Base-by-base conservation (phyloP, 1,140 invertebrate genomes). In the Bombus waltoni region DNA sequence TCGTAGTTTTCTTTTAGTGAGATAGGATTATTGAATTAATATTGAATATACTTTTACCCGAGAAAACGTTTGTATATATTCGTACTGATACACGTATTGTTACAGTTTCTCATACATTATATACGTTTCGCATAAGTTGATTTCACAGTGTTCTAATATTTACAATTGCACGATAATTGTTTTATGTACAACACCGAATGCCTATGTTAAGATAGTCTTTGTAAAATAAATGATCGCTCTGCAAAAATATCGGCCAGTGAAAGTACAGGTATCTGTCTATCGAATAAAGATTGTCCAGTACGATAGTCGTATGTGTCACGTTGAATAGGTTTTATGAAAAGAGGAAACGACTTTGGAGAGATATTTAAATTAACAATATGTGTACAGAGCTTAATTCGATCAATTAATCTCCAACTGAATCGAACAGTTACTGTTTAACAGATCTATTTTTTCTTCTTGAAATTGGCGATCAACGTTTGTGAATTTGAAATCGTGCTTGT, bases 201-300 rank as follows among this genome's bases (percentile, higher is more conserved):
- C 9, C 15, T 62, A 71, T 25, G 28, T 57, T 32, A 59, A 59
- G n/a, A 25, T 57, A 42, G 71, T 42, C 25, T 15, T 44, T 28
- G 11, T 78, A 44, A 83, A 77, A 83, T 66, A 70, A 83, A 44
- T 57, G 70, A 32, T n/a, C 18, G n/a, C 70, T 70, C 22, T 78
- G 82, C 11, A 83, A 83, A 78, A 83, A 83, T 83, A 83, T 78
- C 9, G 22, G 47, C 42, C 47, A 71, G 80, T 22, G 44, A 72
- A 62, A 65, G 38, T 84, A 79, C 53, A 47, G 22, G 40, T 53
- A 65, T 75, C n/a, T 66, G 42, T 62, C 44, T 35, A 62, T 84
- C 53, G 83, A 72, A 47, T 84, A 47, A 38, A 80, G 76, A 84
- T 84, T 79, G 83, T 84, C 83, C 65, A 22, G 65, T 72, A 79